Evolutionary conservation across 2,797 vertebrate genomes (phyloP), one percentile per base, ranked within the genome.

Genomic region (Percopsis omiscomaycus): DNA sequence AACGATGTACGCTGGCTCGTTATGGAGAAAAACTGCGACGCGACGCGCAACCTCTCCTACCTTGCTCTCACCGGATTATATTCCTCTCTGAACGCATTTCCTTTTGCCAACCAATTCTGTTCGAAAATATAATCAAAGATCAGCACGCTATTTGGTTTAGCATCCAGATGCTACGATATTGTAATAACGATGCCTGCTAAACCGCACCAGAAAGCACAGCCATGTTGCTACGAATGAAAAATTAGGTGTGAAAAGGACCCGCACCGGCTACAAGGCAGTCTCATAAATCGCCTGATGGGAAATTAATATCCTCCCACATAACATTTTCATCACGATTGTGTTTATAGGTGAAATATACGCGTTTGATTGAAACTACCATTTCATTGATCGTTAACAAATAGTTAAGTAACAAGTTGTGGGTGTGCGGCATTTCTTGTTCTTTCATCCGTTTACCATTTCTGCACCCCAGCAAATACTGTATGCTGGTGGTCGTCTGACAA

Each of bases 21-120:
- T 3, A 28, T 14, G n/a, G 51, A 63, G 75, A 76, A 61, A n/a
- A 37, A 68, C 68, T 78, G 81, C 78, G 78, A 61, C 74, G 82
- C 74, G 75, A 16, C 69, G 29, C 70, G 56, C 61, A 51, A 14
- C 57, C 52, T 62, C 68, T 61, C 72, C 68, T 64, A 3, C 66
- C 77, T 59, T 44, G 61, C 78, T 56, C 89, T 90, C 91, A 86
- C 88, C 89, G 74, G 83, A 86, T 81, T 88, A 88, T 91, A 86
- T 68, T 78, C 64, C 74, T 86, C 85, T 89, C 85, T 79, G 81
- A 87, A 80, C 81, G 72, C 88, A 60, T 81, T 83, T 80, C 65
- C 69, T 71, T 59, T 59, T 48, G 61, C 49, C 67, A 68, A 59
- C 30, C 37, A 10, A 67, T 58, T 56, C 62, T 12, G 61, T 46